A percentile compares a stretch with the other conserved stretches of the same genome.
Evolutionary conservation across 2,797 vertebrate species (phyloP).

Genomic region (Gymnothorax javanicus): DNA sequence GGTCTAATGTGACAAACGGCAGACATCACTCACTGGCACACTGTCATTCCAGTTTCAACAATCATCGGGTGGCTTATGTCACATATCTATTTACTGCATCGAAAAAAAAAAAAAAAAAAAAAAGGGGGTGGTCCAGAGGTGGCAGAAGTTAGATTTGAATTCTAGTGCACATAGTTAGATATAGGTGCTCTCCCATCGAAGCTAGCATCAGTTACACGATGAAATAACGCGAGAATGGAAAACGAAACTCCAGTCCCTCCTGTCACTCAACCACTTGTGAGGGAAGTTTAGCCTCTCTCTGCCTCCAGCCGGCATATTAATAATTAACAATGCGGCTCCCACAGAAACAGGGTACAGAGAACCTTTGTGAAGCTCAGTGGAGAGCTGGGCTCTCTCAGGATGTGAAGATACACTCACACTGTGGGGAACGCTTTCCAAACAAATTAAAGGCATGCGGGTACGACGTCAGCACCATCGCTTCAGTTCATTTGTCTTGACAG

Average conservation of each 20-base stretch:
- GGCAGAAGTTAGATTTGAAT: background rate
- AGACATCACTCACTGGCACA: constrained; percentile 24
- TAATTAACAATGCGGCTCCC: constrained; percentile 75
- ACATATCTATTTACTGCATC: background rate
- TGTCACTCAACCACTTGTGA: constrained; percentile 76
- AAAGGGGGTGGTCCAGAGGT: background rate
- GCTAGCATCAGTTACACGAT: background rate
- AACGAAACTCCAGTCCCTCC: constrained; percentile 59
- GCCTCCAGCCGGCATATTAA: constrained; percentile 75
- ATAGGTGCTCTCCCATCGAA: background rate
- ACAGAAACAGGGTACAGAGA: constrained; percentile 63
- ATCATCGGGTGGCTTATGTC: background rate
- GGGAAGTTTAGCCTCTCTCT: constrained; percentile 76
- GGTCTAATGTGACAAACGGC: constrained; percentile 36
- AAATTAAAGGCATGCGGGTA: background rate
- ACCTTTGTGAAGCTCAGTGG: constrained; percentile 61
- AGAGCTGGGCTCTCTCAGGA: constrained; percentile 54
- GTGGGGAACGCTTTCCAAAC: constrained; percentile 17
- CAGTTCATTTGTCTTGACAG: background rate
- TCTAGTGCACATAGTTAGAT: background rate
- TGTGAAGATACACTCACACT: constrained; percentile 41
- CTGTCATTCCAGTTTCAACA: background rate
- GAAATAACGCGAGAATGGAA: background rate
- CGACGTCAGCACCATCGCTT: background rate
- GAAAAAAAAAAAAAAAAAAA: background rate